Conservation (phyloP, 2,888 invertebrate species). For the Chrysomela aeneicollis region DNA sequence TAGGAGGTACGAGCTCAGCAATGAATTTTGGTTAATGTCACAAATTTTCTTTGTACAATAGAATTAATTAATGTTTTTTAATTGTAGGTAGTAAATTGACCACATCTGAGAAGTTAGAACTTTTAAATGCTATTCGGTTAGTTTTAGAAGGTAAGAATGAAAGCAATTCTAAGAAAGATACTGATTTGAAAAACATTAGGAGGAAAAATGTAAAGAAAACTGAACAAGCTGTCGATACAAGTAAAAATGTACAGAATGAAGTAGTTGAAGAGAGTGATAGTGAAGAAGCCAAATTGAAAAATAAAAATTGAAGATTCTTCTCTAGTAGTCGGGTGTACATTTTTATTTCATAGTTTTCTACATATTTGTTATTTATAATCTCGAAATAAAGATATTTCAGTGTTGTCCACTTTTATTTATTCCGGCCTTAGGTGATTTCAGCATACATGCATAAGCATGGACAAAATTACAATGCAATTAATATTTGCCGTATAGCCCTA, state of each 20-base stretch:
- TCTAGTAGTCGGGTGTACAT: neutral
- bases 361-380: constrained; percentile 10
- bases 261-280: constrained; percentile 46
- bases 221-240: constrained; percentile 5
- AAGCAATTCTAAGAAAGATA: constrained; percentile 36
- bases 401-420: neutral
- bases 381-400: neutral
- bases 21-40: constrained; percentile 23
- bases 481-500: too few relatives aligned
- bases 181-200: constrained; percentile 42
- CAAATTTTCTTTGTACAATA: neutral
- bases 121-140: constrained; percentile 69
- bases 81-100: constrained; percentile 70
- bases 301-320: constrained; percentile 53
- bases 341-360: constrained; percentile 14
- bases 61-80: too few relatives aligned
- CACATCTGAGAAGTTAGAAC: constrained; percentile 64
- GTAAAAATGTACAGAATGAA: constrained; percentile 24
- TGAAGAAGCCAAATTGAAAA: constrained; percentile 55
- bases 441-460: too few relatives aligned
- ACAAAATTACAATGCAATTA: too few relatives aligned
- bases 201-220: constrained; percentile 39
- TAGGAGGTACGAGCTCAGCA: constrained; percentile 49
- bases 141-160: constrained; percentile 64
- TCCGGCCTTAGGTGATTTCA: too few relatives aligned